Evolutionary conservation across 2,888 invertebrate species (phyloP), one percentile per base, ranked within the genome.

Genomic region (Cephonodes hylas): DNA sequence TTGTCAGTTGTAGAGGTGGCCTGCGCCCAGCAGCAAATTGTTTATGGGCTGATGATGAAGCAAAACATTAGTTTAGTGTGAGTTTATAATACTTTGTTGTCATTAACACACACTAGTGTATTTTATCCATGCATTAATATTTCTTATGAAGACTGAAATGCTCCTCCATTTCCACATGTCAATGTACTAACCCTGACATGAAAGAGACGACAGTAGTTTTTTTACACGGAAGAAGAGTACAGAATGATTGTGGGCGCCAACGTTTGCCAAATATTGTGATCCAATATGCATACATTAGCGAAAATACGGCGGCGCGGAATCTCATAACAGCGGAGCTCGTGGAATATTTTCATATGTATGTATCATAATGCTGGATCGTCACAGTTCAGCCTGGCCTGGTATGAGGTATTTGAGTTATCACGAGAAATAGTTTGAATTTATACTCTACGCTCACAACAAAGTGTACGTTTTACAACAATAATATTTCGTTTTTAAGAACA

Each of bases 191-290:
- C 6, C 3, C 3, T 27, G 3, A 53, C 10, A 38, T 38, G n/a
- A 53, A 53, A 27, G 15, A 8, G 48, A 27, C 10, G 3, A 18
- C 10, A 4, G 7, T 31, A 31, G 3, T 18, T 53, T 31, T 53
- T 27, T 18, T n/a, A 3, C 18, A 3, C 18, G 31, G 8, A 18
- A 18, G 31, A 53, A 4, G 18, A 18, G 27, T 18, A 18, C 27
- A 8, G 53, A 53, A n/a, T 23, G 7, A 48, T 48, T 15, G 48
- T 53, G 27, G 48, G n/a, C 31, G 31, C 53, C 48, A 53, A 53
- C 31, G 27, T 53, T 53, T 53, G 53, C 53, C 53, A 31, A 53
- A 53, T 31, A 53, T 53, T 53, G 53, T 53, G 53, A 53, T 53
- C 53, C 53, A 53, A 53, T 53, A 53, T 53, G 53, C 27, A 53